Conservation (phyloP, 2,113 vertebrate genomes). For the Coreoperca whiteheadi region DNA sequence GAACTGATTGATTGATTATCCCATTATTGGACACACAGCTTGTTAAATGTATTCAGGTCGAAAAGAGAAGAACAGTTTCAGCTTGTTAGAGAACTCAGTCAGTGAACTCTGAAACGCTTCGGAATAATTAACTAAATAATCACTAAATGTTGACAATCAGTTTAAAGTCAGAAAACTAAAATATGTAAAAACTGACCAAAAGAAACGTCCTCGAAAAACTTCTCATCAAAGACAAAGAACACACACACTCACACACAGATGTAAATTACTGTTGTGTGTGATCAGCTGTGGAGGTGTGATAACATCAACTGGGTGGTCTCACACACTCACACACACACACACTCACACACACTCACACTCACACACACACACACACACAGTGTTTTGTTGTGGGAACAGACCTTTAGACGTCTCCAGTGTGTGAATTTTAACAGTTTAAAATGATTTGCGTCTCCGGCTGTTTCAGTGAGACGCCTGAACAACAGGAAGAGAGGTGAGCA, state of each 20-base stretch:
- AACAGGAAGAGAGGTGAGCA: neutral
- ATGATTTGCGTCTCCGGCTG: too few relatives aligned
- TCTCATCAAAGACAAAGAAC: neutral
- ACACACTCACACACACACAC: neutral
- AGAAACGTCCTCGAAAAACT: neutral
- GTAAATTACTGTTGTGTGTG: slow-evolving; percentile 35
- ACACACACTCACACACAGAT: neutral
- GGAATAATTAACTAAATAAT: too few relatives aligned
- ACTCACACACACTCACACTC: neutral
- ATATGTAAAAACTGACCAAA: too few relatives aligned
- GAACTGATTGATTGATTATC: neutral
- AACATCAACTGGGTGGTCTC: slow-evolving; percentile 21
- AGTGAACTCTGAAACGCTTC: too few relatives aligned
- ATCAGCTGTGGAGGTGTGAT: slow-evolving; percentile 50
- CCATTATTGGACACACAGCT: neutral
- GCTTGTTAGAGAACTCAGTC: too few relatives aligned
- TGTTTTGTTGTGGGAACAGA: neutral
- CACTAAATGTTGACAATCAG: too few relatives aligned
- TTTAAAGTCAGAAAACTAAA: too few relatives aligned
- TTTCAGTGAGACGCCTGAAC: neutral
- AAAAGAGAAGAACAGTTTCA: too few relatives aligned
- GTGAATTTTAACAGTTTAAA: too few relatives aligned
- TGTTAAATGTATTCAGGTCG: too few relatives aligned
- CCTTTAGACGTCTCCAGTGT: neutral
- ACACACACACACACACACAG: neutral